phyloP scores from a whole-genome alignment of 2,113 vertebrate species.

The Thunnus thynnus region DNA sequence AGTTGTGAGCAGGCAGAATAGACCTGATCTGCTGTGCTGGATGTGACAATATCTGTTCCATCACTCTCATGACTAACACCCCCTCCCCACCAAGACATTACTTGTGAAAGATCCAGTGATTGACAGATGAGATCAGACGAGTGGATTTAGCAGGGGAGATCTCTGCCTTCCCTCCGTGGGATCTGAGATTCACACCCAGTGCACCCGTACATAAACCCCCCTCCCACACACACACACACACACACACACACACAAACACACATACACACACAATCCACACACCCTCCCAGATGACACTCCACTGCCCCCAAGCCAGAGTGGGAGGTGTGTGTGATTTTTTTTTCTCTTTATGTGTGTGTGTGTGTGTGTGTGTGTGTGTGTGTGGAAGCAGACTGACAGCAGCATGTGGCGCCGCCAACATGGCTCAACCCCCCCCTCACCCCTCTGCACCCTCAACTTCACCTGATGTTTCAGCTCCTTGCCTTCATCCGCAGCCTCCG shows the following conservation, averaged over 20 bases:
- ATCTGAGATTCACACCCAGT: slow-evolving; percentile 69
- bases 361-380: neutral
- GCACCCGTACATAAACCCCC: slow-evolving; percentile 15
- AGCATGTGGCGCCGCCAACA: slow-evolving; percentile 61
- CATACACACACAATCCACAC: slow-evolving; percentile 14
- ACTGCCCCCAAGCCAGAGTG: slow-evolving; percentile 43
- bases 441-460: slow-evolving; percentile 21
- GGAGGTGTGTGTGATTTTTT: slow-evolving; percentile 24
- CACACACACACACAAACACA: neutral
- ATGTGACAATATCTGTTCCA: slow-evolving; percentile 5
- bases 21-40: neutral
- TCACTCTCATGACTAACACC: neutral
- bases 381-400: slow-evolving; percentile 74
- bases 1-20: neutral
- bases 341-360: neutral
- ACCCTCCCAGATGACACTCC: slow-evolving; percentile 55
- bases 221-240: neutral
- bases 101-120: slow-evolving; percentile 63
- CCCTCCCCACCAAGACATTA: slow-evolving; percentile 29
- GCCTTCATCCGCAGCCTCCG: slow-evolving; percentile 20
- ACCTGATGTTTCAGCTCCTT: slow-evolving; percentile 75
- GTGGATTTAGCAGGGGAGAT: slow-evolving; percentile 71
- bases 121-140: slow-evolving; percentile 75
- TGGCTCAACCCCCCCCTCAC: neutral
- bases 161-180: slow-evolving; percentile 44